phyloP scores from a whole-genome alignment of 1,140 invertebrate species.

The Heliconius hermathena region DNA sequence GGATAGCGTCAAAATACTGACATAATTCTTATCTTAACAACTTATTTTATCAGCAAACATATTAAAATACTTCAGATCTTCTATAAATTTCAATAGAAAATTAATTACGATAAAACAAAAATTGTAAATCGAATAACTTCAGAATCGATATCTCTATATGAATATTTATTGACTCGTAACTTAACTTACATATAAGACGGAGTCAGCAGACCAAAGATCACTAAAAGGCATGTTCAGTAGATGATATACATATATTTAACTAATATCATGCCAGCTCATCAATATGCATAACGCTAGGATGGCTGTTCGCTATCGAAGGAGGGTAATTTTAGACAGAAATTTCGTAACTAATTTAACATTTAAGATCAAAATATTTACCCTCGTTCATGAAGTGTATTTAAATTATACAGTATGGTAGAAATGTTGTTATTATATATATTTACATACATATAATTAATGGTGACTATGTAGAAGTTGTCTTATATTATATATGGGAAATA shows the following conservation, averaged over 20 bases:
- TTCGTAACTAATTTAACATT: slow-evolving; percentile 72
- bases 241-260: slow-evolving; percentile 41
- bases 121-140: not conserved
- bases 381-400: not conserved
- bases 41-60: not conserved
- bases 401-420: not conserved
- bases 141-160: slow-evolving; percentile 42
- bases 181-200: slow-evolving; percentile 45
- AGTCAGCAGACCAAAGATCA: slow-evolving; percentile 52
- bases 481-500: too few relatives aligned
- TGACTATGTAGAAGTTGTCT: too few relatives aligned
- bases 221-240: slow-evolving; percentile 49
- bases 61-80: not conserved
- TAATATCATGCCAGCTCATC: slow-evolving; percentile 64
- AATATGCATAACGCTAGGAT: slow-evolving; percentile 70
- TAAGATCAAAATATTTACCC: slow-evolving; percentile 52
- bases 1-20: too few relatives aligned
- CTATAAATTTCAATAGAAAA: not conserved
- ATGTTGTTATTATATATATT: not conserved
- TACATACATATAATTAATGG: not conserved
- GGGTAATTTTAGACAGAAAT: slow-evolving; percentile 66
- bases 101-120: slow-evolving; percentile 2
- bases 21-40: too few relatives aligned
- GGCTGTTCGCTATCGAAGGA: slow-evolving; percentile 57
- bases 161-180: slow-evolving; percentile 51